Evolutionary conservation across 1,140 invertebrate genomes (phyloP), one percentile per base, ranked within the genome.

Genomic region (Tenebrio molitor): DNA sequence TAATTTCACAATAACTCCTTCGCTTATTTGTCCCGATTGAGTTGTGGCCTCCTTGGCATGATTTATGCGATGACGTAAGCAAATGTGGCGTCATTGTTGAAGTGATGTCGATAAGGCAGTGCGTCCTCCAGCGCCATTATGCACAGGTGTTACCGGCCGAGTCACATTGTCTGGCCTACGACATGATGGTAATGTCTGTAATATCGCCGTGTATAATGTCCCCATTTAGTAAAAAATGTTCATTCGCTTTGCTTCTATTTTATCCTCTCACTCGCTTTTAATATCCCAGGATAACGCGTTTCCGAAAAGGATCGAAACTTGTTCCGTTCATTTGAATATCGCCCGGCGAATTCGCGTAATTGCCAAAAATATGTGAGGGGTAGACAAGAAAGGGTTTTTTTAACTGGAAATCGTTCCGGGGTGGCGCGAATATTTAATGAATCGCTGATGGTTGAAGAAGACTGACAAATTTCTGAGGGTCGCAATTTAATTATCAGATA

Each of bases 161-260:
- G 42, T 53, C 41, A 69, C 67, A 69, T 69, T 69, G 67, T 69
- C 46, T 69, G 44, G 42, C 44, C 67, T 58, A 69, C 67, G 29
- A 46, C 67, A 69, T 69, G 67, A 53, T 50, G 44, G 67, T 69
- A 69, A 69, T 69, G 44, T 58, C 67, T 50, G 67, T 34, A 69
- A 69, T 69, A 69, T 69, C 67, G 15, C 17, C 25, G 19, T 14
- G 50, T 69, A 69, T 69, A 69, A 69, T 69, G 44, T 44, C 44
- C 16, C 33, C 42, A 69, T 69, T 69, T 69, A 69, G 29, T 42
- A 58, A 69, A 69, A 69, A 69, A 53, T 58, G 12, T 19, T 58
- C 67, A 69, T 46, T 58, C 29, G 58, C 50, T 14, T 29, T 29
- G 17, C n/a, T 29, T 16, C 12, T 58, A 33, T 34, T 58, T 58